A percentile compares a stretch with the other conserved stretches of the same genome.
These are phyloP conservation scores for Leuciscus idus DNA, from an alignment of 2,113 vertebrate species.

Conservation along the genomic window DNA sequence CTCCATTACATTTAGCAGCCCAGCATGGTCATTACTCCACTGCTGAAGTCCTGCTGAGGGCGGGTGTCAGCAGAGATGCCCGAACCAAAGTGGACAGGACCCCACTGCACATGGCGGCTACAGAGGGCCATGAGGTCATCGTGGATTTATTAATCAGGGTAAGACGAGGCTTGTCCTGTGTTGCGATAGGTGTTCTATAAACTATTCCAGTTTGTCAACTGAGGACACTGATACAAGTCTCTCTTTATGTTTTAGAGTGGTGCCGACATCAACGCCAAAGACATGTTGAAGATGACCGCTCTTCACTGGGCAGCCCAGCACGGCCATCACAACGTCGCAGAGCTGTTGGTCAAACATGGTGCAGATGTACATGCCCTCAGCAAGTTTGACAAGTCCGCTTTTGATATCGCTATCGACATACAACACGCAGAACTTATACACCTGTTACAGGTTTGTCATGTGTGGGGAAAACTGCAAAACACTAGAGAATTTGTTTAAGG, in stretches of 20 bases:
- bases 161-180: conserved; percentile 5
- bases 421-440: conserved; percentile 85
- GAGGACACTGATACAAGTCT: not conserved
- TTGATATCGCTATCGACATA: conserved; percentile 89
- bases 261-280: conserved; percentile 91
- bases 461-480: not conserved
- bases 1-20: conserved; percentile 89
- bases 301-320: conserved; percentile 92
- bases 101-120: conserved; percentile 90
- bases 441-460: conserved; percentile 82
- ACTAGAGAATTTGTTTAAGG: not conserved
- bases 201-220: not conserved
- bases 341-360: conserved; percentile 85
- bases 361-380: conserved; percentile 87
- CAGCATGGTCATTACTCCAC: conserved; percentile 91
- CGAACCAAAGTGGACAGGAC: conserved; percentile 94
- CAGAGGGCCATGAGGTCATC: conserved; percentile 83
- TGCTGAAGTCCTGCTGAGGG: conserved; percentile 88
- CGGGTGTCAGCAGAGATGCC: conserved; percentile 90
- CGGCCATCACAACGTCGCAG: conserved; percentile 79
- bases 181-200: not conserved
- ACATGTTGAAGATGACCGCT: conserved; percentile 97
- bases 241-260: conserved; percentile 79
- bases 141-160: conserved; percentile 91
- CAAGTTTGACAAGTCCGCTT: conserved; percentile 92